These are phyloP conservation scores for Gila orcuttii DNA, from an alignment of 2,113 vertebrate genomes.

Conservation along the genomic window DNA sequence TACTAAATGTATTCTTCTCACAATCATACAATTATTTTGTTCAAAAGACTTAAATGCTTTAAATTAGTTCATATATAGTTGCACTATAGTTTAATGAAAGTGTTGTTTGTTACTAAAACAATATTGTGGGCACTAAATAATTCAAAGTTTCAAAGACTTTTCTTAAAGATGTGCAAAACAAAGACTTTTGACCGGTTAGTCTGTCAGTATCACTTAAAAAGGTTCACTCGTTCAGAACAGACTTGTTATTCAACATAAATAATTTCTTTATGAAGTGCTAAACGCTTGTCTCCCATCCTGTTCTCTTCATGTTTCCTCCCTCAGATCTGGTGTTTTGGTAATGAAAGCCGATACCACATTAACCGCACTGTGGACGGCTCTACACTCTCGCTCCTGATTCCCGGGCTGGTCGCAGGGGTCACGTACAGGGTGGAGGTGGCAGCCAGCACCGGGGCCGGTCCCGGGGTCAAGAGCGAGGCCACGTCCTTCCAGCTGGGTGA, in stretches of 20 bases:
- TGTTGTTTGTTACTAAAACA: too few relatives aligned
- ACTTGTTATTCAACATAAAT: not conserved
- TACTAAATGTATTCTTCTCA: not conserved
- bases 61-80: too few relatives aligned
- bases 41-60: too few relatives aligned
- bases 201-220: not conserved
- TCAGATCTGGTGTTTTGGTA: constrained; percentile 97
- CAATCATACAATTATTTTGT: not conserved
- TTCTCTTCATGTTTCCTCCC: constrained; percentile 39
- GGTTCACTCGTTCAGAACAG: not conserved
- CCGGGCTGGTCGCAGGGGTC: constrained; percentile 88
- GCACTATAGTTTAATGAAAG: too few relatives aligned
- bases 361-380: constrained; percentile 93
- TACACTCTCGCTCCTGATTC: constrained; percentile 88
- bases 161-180: not conserved
- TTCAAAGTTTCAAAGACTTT: not conserved
- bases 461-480: constrained; percentile 90
- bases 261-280: not conserved
- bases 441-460: constrained; percentile 89
- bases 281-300: not conserved
- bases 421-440: constrained; percentile 94
- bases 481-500: constrained; percentile 93
- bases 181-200: not conserved
- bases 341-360: constrained; percentile 93
- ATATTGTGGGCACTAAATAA: not conserved